Conservation (phyloP, 2,113 vertebrate genomes). For the Oryzias javanicus region DNA sequence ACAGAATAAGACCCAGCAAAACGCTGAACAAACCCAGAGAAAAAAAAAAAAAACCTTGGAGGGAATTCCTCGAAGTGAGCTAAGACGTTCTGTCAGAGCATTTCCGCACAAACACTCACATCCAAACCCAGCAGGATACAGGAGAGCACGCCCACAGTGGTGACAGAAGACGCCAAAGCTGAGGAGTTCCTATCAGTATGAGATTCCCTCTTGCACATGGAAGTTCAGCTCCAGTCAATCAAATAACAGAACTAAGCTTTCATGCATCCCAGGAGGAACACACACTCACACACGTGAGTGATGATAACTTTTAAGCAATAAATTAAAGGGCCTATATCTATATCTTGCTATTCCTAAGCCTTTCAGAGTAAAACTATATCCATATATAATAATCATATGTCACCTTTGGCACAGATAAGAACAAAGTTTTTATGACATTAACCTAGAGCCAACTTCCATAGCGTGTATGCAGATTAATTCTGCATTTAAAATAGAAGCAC, state of each 20-base stretch:
- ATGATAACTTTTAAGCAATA: too few species aligned
- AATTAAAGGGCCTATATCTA: neutral
- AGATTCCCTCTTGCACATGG: slow-evolving; percentile 20
- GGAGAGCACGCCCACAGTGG: slow-evolving; percentile 9
- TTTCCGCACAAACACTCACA: slow-evolving; percentile 12
- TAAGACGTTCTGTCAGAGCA: slow-evolving; percentile 41
- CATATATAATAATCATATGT: too few species aligned
- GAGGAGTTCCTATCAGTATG: slow-evolving; percentile 10
- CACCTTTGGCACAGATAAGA: too few species aligned
- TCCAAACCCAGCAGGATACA: neutral
- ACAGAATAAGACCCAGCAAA: slow-evolving; percentile 23
- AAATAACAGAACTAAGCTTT: slow-evolving; percentile 27
- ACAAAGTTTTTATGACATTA: too few species aligned
- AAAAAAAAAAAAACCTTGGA: slow-evolving; percentile 35
- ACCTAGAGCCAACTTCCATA: too few species aligned
- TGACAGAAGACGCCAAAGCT: slow-evolving; percentile 22
- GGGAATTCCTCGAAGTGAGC: slow-evolving; percentile 51
- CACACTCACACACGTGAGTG: slow-evolving; percentile 20
- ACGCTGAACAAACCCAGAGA: slow-evolving; percentile 42
- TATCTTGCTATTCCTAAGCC: too few species aligned
- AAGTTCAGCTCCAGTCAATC: slow-evolving; percentile 42
- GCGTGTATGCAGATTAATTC: too few species aligned
- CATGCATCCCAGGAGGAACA: slow-evolving; percentile 24
- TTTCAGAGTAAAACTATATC: neutral
- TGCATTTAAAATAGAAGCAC: too few species aligned